Base-by-base conservation (phyloP, 2,113 vertebrate genomes). In the Ivindomyrus marchei region DNA sequence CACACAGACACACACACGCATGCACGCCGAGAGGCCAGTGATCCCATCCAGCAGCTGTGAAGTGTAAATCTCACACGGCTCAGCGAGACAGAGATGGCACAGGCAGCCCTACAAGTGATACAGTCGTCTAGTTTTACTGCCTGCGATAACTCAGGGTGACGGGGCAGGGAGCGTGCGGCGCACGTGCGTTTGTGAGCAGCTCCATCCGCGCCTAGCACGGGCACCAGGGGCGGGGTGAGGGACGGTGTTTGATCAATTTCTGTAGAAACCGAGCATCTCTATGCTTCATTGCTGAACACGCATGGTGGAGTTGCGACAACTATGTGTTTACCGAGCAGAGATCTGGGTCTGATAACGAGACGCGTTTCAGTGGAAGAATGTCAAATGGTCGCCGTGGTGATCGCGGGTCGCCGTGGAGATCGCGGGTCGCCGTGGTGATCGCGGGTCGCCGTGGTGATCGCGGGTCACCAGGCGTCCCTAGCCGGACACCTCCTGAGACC, bases 1-100 rank as follows among this genome's bases (percentile, higher is more conserved):
- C 36, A 49, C 1, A 6, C 46, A 27, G 6, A 31, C n/a, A 86
- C 46, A 39, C 49, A 36, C n/a, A 31, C 49, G 39, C 24, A 31
- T 36, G n/a, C 9, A 7, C 47, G 10, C 0, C 1, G 9, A 86
- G 21, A 21, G n/a, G 47, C 46, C 27, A 53, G n/a, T 5, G 50
- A n/a, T 87, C 85, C 85, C 24, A 36, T 19, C 27, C 27, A n/a
- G 85, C 85, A 87, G 50, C 85, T 87, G 85, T 50, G 85, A 86
- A n/a, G 50, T 36, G 85, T 87, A 56, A 87, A 87, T 87, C 85
- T 87, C 27, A 56, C 17, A 15, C 45, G 4, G 13, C 3, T 52
- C 49, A 36, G 50, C n/a, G 7, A 4, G 45, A 87, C n/a, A 87
- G 50, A 36, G 13, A 86, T 36, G 85, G 50, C 27, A 53, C 50